Conservation (phyloP, 2,888 invertebrate species). For the Atrina japonica region DNA sequence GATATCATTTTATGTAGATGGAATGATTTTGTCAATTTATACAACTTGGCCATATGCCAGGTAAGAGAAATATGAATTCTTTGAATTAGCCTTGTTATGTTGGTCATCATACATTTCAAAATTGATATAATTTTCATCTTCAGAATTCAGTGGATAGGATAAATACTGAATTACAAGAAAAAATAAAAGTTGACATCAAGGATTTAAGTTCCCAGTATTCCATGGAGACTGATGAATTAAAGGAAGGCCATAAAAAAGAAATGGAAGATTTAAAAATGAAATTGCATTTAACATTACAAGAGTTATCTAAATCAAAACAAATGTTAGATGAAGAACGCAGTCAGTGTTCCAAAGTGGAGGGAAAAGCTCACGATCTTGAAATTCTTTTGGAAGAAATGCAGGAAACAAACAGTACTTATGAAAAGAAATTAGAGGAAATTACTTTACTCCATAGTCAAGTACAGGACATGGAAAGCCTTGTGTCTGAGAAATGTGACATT, state of each 20-base stretch:
- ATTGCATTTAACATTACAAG: constrained; percentile 67
- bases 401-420: constrained; percentile 43
- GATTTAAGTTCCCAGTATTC: neutral
- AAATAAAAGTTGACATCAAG: constrained; percentile 8
- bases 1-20: too few relatives aligned
- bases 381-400: constrained; percentile 57
- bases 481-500: constrained; percentile 47
- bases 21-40: too few relatives aligned
- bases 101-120: too few relatives aligned
- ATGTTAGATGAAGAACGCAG: constrained; percentile 65
- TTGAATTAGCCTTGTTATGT: too few relatives aligned
- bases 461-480: constrained; percentile 52
- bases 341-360: constrained; percentile 65
- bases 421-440: constrained; percentile 50
- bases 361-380: constrained; percentile 55
- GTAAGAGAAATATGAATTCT: too few relatives aligned
- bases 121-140: too few relatives aligned
- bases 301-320: constrained; percentile 65
- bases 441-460: constrained; percentile 51
- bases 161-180: neutral
- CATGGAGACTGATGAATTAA: neutral
- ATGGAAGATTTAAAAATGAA: constrained; percentile 70
- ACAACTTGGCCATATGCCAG: too few relatives aligned
- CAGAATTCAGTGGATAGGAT: too few relatives aligned
- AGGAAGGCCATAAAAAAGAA: constrained; percentile 54